Evolutionary conservation across 2,113 vertebrate genomes (phyloP).

Genomic region (human (Homo sapiens)): GRCh38 chr5:169872001-169872500

Average conservation of each 20-base stretch:
- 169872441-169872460: neutral
- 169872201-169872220: neutral
- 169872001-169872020: neutral
- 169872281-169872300: neutral
- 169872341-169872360: neutral
- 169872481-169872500: neutral
- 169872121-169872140: neutral
- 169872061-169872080: neutral
- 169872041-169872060: neutral
- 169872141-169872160: neutral
- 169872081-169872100: neutral
- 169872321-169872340: neutral
- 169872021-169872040: neutral
- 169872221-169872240: neutral
- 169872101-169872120: neutral
- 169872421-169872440: constrained; percentile 7
- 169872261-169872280: neutral
- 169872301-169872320: constrained; percentile 20
- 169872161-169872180: neutral
- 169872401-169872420: neutral
- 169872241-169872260: neutral
- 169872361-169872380: neutral
- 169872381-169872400: neutral
- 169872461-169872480: neutral
- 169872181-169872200: neutral